Conservation (phyloP, 2,113 vertebrate genomes). For the Colaptes auratus region DNA sequence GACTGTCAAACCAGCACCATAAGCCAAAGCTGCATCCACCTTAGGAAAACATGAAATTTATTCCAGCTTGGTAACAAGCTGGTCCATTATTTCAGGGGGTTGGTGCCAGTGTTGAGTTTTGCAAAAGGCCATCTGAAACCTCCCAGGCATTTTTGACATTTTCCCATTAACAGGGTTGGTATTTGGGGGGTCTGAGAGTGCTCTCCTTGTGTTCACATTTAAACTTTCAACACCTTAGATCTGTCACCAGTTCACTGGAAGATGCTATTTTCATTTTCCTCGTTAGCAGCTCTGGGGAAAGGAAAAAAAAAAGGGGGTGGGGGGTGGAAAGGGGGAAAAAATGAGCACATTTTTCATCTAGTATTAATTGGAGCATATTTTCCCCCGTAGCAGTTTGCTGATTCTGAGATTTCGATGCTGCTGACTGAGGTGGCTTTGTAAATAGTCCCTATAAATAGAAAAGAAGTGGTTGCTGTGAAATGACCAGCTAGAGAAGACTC, state of each 20-base stretch:
- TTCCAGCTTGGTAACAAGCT: slow-evolving; percentile 16
- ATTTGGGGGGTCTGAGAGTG: neutral
- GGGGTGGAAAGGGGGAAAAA: no score
- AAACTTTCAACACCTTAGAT: neutral
- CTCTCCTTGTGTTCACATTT: neutral
- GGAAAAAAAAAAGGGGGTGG: accelerated
- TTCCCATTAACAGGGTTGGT: neutral
- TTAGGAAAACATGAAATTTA: neutral
- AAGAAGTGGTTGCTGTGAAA: neutral
- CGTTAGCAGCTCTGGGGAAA: neutral
- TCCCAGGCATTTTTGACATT: slow-evolving; percentile 52
- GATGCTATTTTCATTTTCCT: slow-evolving; percentile 22
- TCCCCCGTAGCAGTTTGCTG: slow-evolving; percentile 22
- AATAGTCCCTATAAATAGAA: slow-evolving; percentile 19
- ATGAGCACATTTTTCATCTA: neutral
- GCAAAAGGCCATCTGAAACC: slow-evolving; percentile 44
- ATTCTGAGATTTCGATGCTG: neutral
- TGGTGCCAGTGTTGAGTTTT: slow-evolving; percentile 11
- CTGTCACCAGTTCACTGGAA: neutral
- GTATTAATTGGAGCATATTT: slow-evolving; percentile 24
- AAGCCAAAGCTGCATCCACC: slow-evolving; percentile 34
- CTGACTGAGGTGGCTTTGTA: neutral
- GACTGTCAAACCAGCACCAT: neutral
- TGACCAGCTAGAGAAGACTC: neutral
- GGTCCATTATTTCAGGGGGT: neutral